Evolutionary conservation across 2,113 vertebrate species (phyloP), one percentile per base, ranked within the genome.

Genomic region (Aspidoscelis tigris): DNA sequence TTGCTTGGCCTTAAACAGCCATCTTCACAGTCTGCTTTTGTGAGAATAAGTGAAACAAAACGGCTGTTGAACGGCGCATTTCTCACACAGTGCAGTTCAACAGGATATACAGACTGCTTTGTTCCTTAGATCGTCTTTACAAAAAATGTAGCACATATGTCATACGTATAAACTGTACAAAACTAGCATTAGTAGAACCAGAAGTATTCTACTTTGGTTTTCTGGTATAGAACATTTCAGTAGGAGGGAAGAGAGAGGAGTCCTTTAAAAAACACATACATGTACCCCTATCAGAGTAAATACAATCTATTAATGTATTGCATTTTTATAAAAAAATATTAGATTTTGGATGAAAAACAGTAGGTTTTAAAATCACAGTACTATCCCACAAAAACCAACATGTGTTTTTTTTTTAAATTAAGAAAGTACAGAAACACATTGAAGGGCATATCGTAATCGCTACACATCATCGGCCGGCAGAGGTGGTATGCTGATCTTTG

Each of bases 391-490:
- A 90, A 93, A 91, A 90, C 85, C 58, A 86, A 92, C 91, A 91
- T 94, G 33, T 72, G 43, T 26, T 61, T 89, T 87, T 72, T 61
- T 26, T 61, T 89, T 87, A 18, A 89, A 87, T 89, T 82, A 85
- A 91, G 76, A 50, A 61, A 90, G 58, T 85, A 83, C 86, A 92
- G 91, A 91, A 87, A 89, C 68, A 83, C 77, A 78, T 92, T 87
- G 88, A 5, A 75, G 75, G 53, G 65, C 12, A 55, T 39, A 88
- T 1, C 70, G 58, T 61, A 61, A 61, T 26, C 68, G 88, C 95
- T 96, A 97, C 53, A 97, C 97, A 77, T 97, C 97, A 43, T 97
- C 97, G 12, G 95, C 96, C 1, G 97, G 96, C 84, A 97, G 94
- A 81, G 96, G 92, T 14, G 97, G 96, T 92, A 97, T 96, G 89